Evolutionary conservation across 2,888 invertebrate species (phyloP), one percentile per base, ranked within the genome.

Genomic region (Portevinia maculata): DNA sequence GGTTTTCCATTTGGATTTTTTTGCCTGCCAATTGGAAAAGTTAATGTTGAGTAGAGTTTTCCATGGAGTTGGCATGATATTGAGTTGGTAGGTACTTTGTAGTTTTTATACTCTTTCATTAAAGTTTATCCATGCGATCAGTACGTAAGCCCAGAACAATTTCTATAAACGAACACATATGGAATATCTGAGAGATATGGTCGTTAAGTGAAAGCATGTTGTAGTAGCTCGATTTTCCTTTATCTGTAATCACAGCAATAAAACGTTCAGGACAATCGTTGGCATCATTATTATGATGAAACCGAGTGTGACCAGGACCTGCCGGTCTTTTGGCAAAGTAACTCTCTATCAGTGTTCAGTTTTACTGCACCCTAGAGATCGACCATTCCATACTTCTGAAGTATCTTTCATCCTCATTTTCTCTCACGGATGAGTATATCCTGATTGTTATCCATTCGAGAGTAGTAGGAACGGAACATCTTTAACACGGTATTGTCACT

Each of bases 321-420:
- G 30, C 8, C 15, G 24, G 28, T 48, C 28, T 28, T 50, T 28
- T 24, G 28, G 9, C 28, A 19, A 24, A 53, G 34, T 24, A 19
- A 53, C 19, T 34, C 70, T 50, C 50, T 52, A 60, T 70, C 62
- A 64, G 57, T 46, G 52, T 57, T 32, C 64, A 30, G 48, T 70
- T 78, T 78, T 44, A 78, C 41, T 65, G 17, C 71, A 71, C 78
- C 70, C 78, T 34, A 44, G 78, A 78, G 78, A 71, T 59, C 57
- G 64, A 46, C 62, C 64, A 41, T 70, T 62, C 19, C 39, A 28
- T 17, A 39, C 24, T 46, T 39, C 21, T n/a, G 15, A 34, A 39
- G 21, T 67, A 50, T 41, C 6, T 15, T 41, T 41, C 50, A 24
- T 64, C 37, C 53, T 19, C 28, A n/a, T 50, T 8, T 59, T 57